These are phyloP conservation scores for Pantala flavescens DNA, from an alignment of 1,140 invertebrate species.

Conservation along the genomic window DNA sequence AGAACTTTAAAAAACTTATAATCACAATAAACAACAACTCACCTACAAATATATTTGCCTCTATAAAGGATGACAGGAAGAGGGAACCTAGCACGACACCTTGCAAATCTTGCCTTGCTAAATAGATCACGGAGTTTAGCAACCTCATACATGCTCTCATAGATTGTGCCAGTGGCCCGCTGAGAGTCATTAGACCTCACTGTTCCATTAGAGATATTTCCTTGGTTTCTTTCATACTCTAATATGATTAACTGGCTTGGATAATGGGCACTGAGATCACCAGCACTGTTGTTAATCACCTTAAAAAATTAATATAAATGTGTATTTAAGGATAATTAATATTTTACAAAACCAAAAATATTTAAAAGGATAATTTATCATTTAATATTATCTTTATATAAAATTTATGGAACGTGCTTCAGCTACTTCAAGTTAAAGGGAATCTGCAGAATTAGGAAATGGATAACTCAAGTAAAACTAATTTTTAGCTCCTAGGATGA, in stretches of 20 bases:
- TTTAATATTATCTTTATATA: too few relatives aligned
- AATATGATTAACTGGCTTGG: constrained; percentile 60
- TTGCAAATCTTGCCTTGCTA: constrained; percentile 41
- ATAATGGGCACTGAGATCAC: constrained; percentile 65
- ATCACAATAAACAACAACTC: constrained; percentile 18
- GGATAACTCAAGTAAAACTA: too few relatives aligned
- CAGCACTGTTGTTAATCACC: constrained; percentile 51
- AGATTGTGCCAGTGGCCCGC: constrained; percentile 44
- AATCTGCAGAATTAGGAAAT: too few relatives aligned
- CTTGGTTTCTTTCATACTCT: constrained; percentile 48
- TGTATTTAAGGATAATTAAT: too few relatives aligned
- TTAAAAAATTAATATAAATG: constrained; percentile 25
- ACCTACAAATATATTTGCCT: constrained; percentile 58
- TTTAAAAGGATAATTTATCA: too few relatives aligned
- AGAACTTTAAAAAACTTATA: too few relatives aligned
- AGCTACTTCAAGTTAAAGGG: too few relatives aligned
- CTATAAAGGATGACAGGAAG: constrained; percentile 68
- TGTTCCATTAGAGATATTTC: constrained; percentile 28
- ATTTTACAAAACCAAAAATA: too few relatives aligned
- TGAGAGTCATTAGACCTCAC: constrained; percentile 21
- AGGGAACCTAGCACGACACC: constrained; percentile 66
- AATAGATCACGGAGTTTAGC: constrained; percentile 46
- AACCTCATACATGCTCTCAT: constrained; percentile 48
- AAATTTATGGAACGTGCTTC: too few relatives aligned
- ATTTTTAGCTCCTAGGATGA: too few relatives aligned